Evolutionary conservation across 2,888 invertebrate genomes (phyloP), one percentile per base, ranked within the genome.

Genomic region (Gerris lacustris): DNA sequence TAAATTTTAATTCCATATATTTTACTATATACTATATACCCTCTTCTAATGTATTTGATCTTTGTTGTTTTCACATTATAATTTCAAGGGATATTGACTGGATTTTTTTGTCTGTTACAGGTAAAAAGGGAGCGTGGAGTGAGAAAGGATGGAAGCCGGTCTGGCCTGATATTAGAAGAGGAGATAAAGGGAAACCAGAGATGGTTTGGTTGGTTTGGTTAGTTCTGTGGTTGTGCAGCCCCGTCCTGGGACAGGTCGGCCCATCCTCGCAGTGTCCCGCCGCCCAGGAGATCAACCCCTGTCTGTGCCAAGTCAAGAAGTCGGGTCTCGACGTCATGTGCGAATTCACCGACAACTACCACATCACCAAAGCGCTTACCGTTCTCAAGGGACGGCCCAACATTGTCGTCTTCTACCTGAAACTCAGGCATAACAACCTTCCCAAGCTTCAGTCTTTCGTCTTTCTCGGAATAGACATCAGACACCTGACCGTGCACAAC

Each of bases 241-340:
- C 74, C 67, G 55, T 72, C 66, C 45, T 71, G 63, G 72, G 72
- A 64, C 74, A 69, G 67, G 43, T 9, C 9, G 18, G 31, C 9
- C 17, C 7, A 9, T 18, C 18, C 17, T 9, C n/a, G 67, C 64
- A 88, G 80, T 92, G 92, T 81, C 92, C 92, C 67, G 82, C 88
- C 73, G 86, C 87, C 75, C 82, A 81, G 78, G 90, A 90, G 73
- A 90, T 93, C 78, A 81, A 87, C 69, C 92, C 93, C 47, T 94
- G 94, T 82, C 84, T 86, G 76, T 94, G 94, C 80, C 87, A 86
- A 76, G 89, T 92, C 76, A 93, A 93, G 82, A 93, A 92, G 82
- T 90, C 91, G 78, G 93, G 93, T 67, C 84, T 94, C 76, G 94
- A 94, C 80, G 88, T 94, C 74, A 85, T 92, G 74, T 94, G 94